A percentile compares a stretch with the other conserved stretches of the same genome.
Evolutionary conservation across 2,888 invertebrate species (phyloP).

Genomic region (Automeris io): DNA sequence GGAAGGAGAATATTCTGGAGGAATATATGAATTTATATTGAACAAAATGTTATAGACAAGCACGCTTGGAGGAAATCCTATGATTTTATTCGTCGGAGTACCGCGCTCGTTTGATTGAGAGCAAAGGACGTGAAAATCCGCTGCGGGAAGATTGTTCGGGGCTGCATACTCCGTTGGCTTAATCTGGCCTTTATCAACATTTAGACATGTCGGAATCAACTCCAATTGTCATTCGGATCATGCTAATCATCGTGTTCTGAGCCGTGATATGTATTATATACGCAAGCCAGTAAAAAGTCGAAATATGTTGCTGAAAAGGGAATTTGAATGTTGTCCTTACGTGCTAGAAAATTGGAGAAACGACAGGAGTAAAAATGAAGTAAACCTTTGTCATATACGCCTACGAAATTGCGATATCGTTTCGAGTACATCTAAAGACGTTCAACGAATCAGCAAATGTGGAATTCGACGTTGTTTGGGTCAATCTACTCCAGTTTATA

Average conservation of each 20-base stretch:
- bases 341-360: not conserved
- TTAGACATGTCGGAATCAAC: conserved; percentile 1
- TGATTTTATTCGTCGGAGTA: conserved; percentile 68
- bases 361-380: not conserved
- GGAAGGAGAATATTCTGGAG: conserved; percentile 23
- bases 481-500: conserved; percentile 10
- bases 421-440: not conserved
- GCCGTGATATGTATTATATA: not conserved
- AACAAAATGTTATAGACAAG: conserved; percentile 75
- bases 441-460: not conserved
- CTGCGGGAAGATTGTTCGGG: conserved; percentile 30
- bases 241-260: not conserved
- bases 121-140: conserved; percentile 37
- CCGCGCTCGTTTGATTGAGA: conserved; percentile 49
- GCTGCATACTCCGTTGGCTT: conserved; percentile 34
- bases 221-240: not conserved
- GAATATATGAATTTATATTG: conserved; percentile 60
- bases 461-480: not conserved
- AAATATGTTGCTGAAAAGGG: not conserved
- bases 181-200: conserved; percentile 7
- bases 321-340: not conserved
- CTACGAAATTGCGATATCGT: too few relatives aligned
- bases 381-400: not conserved
- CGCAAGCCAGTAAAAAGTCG: too few relatives aligned
- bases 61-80: conserved; percentile 73